Evolutionary conservation across 2,113 vertebrate genomes (phyloP).

Genomic region (Cyprinodon variegatus): DNA sequence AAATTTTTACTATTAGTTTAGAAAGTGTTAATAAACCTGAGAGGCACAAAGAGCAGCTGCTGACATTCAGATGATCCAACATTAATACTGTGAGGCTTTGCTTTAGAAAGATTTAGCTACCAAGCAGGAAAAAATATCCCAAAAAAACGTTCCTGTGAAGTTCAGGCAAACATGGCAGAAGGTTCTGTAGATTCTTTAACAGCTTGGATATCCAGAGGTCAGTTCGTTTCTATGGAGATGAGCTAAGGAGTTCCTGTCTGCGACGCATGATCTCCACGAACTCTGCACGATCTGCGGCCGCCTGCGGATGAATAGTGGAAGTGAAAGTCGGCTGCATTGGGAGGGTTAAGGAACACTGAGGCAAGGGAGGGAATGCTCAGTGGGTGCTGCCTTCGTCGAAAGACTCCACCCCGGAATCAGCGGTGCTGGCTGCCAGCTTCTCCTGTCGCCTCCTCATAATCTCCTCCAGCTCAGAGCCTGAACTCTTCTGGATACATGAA

Average conservation of each 20-base stretch:
- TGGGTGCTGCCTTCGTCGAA: conserved; percentile 93
- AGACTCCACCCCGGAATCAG: conserved; percentile 95
- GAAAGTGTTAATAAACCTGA: not conserved
- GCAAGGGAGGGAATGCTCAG: conserved; percentile 69
- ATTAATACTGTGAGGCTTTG: conserved; percentile 45
- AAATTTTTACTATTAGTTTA: no score
- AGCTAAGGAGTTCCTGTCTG: conserved; percentile 71
- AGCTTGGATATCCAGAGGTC: not conserved
- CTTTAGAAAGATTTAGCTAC: conserved; percentile 16
- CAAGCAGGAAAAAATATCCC: conserved; percentile 11
- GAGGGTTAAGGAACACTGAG: not conserved
- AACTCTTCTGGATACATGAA: conserved; percentile 78
- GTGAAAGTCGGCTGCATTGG: conserved; percentile 31
- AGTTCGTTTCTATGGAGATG: conserved; percentile 58
- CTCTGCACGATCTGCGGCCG: conserved; percentile 75
- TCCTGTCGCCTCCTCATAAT: conserved; percentile 96
- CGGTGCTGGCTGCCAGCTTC: conserved; percentile 88
- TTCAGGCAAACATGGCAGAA: conserved; percentile 52
- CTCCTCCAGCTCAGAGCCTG: conserved; percentile 92
- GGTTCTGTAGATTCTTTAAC: not conserved
- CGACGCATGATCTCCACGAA: conserved; percentile 76
- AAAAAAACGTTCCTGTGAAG: conserved; percentile 5
- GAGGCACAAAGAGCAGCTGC: not conserved
- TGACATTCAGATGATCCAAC: not conserved
- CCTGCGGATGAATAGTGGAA: conserved; percentile 76